Base-by-base conservation (phyloP, 2,888 invertebrate species). In the Mythimna vitellina region DNA sequence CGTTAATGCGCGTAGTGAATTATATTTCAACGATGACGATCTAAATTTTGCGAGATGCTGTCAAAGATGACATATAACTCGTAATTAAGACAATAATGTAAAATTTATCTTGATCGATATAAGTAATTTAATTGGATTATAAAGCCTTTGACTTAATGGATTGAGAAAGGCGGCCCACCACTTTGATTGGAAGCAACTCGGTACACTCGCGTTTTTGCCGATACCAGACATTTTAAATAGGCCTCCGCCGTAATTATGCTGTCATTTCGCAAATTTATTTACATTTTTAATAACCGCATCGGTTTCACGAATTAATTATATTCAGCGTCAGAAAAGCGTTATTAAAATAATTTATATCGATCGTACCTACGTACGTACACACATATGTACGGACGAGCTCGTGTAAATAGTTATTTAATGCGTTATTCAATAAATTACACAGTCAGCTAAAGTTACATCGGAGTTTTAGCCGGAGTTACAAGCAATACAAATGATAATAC, bases 401-500 rank as follows among this genome's bases (percentile, higher is more conserved):
- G 62, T 82, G 80, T 83, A 86, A 85, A 86, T 86, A 85, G 82
- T 85, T 87, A 84, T 88, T 88, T 85, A 88, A 87, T 82, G 76
- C 73, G 78, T 89, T 86, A 86, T 87, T 87, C 88, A 89, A 91
- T 91, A 91, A 92, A 91, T 91, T 88, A 87, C 79, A 76, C 80
- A 83, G 86, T 63, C 87, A 73, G 87, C 86, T 90, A 89, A 88
- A 89, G 90, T 90, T 88, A 89, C 87, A 87, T 80, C 77, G 87
- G 73, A 72, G 89, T 88, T 87, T 89, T 89, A 89, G 89, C 80
- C 83, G 82, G 56, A 79, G 87, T 81, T 89, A 92, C 91, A 91
- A 76, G 90, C 88, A 87, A 87, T 91, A 94, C 90, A 93, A 93
- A 93, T 93, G 92, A 91, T 92, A 91, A 91, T 92, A 92, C 90